Evolutionary conservation across 2,113 vertebrate genomes (phyloP).

Genomic region (Myocastor coypus): DNA sequence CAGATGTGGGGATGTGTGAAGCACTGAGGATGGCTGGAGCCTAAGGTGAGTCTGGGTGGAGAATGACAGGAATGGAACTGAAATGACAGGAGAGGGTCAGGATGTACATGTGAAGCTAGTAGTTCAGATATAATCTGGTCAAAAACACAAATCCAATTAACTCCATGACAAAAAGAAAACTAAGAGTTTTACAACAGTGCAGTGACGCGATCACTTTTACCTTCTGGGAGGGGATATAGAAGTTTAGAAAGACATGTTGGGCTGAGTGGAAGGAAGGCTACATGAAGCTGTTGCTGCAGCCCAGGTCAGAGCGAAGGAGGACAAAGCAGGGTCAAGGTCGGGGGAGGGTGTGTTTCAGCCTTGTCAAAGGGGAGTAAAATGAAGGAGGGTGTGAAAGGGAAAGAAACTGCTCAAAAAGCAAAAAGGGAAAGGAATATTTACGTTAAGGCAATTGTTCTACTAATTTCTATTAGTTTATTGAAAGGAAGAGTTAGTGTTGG

Average conservation of each 20-base stretch:
- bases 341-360: not conserved
- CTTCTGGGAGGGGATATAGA: not conserved
- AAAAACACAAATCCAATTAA: not conserved
- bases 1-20: not conserved
- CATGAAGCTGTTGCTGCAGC: not conserved
- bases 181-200: not conserved
- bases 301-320: not conserved
- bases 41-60: not conserved
- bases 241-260: not conserved
- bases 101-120: not conserved
- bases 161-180: not conserved
- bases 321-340: not conserved
- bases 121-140: not conserved
- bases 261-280: not conserved
- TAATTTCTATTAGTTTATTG: too few species aligned
- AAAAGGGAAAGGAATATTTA: too few species aligned
- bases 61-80: not conserved
- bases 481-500: too few species aligned
- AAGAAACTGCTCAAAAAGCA: too few species aligned
- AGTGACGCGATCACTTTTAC: not conserved
- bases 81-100: not conserved
- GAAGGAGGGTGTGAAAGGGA: not conserved
- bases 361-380: not conserved
- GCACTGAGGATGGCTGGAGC: rapidly evolving
- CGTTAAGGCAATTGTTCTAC: too few species aligned